These are phyloP conservation scores for Pseudomugil gertrudae DNA, from an alignment of 2,797 vertebrate genomes.

Conservation along the genomic window DNA sequence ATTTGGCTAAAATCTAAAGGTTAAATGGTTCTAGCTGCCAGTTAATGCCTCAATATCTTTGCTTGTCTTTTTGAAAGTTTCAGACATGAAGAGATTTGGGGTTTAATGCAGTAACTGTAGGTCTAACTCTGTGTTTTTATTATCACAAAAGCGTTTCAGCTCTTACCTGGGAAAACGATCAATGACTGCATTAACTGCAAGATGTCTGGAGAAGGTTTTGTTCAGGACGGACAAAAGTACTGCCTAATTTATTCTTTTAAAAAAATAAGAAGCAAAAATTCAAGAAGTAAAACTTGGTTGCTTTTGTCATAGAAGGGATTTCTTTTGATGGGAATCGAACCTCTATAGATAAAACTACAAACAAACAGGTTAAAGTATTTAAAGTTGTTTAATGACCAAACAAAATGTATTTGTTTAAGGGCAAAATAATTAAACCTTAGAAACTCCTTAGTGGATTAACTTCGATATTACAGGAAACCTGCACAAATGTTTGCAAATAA, in stretches of 20 bases:
- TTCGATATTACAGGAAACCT: neutral
- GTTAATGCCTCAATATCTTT: constrained; percentile 32
- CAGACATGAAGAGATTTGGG: constrained; percentile 10
- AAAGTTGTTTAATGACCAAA: neutral
- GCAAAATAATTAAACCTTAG: neutral
- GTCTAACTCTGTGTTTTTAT: neutral
- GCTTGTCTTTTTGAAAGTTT: neutral
- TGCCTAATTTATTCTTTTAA: neutral
- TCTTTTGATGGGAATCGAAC: neutral
- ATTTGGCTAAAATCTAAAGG: constrained; percentile 51
- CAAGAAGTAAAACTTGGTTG: neutral
- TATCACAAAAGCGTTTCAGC: constrained; percentile 1
- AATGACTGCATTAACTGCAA: neutral
- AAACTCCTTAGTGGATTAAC: neutral
- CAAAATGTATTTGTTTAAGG: neutral
- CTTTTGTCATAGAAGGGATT: neutral
- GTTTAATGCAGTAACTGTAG: constrained; percentile 6
- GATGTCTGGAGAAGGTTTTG: too few species aligned
- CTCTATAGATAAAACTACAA: too few species aligned
- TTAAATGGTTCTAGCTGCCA: constrained; percentile 29
- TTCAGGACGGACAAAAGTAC: neutral
- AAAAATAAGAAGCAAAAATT: neutral
- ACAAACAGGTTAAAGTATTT: neutral
- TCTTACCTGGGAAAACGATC: neutral
- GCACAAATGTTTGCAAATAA: neutral